These are phyloP conservation scores for Electrophaes corylata DNA, from an alignment of 2,888 invertebrate species.

Conservation along the genomic window DNA sequence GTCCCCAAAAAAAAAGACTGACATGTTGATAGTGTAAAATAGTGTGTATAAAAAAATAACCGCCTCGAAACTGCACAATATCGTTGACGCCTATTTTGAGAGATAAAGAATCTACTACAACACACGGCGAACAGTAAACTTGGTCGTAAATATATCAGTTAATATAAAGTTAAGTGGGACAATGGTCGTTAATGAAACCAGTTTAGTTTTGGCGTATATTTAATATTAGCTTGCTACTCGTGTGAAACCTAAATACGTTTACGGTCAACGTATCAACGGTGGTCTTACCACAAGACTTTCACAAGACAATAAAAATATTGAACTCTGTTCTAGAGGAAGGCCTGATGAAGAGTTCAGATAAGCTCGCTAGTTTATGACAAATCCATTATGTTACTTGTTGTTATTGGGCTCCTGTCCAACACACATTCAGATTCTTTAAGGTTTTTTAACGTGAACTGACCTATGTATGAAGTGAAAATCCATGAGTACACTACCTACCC, in stretches of 20 bases:
- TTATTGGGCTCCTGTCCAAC: too few species aligned
- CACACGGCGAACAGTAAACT: slow-evolving; percentile 41
- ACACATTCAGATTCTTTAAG: too few species aligned
- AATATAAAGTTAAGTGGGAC: slow-evolving; percentile 54
- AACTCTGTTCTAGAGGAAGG: not conserved
- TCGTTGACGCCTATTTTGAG: slow-evolving; percentile 33
- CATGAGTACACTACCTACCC: not conserved
- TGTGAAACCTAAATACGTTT: not conserved
- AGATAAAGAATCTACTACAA: slow-evolving; percentile 37
- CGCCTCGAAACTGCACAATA: slow-evolving; percentile 22
- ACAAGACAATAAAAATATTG: not conserved
- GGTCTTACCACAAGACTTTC: too few species aligned
- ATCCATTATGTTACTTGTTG: too few species aligned
- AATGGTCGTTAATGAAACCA: slow-evolving; percentile 49
- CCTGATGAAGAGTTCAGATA: too few species aligned
- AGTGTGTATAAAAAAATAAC: slow-evolving; percentile 2
- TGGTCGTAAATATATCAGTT: slow-evolving; percentile 43
- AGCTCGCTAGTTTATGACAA: not conserved
- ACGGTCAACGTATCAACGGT: too few species aligned
- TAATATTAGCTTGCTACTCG: not conserved
- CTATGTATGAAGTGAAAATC: too few species aligned
- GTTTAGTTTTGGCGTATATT: slow-evolving; percentile 20
- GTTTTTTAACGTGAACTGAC: too few species aligned
- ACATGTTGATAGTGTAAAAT: not conserved
- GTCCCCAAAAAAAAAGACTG: not conserved